These are phyloP conservation scores for Raillietiella orientalis DNA, from an alignment of 2,888 invertebrate species.

Conservation along the genomic window DNA sequence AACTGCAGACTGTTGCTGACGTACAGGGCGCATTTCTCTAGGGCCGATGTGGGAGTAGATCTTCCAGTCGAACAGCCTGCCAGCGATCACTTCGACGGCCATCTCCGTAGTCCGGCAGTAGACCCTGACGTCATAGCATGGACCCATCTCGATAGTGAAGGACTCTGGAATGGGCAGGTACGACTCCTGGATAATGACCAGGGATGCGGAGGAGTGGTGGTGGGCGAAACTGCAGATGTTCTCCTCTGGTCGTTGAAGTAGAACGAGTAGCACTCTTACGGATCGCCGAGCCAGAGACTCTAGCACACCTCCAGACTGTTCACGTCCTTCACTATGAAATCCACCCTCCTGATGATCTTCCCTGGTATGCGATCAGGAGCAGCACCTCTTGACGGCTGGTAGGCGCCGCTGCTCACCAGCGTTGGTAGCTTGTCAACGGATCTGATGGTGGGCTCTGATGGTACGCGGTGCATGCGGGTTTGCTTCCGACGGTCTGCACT, in stretches of 20 bases:
- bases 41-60: slow-evolving; percentile 81
- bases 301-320: slow-evolving; percentile 57
- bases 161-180: slow-evolving; percentile 13
- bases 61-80: slow-evolving; percentile 69
- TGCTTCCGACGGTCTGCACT: slow-evolving; percentile 65
- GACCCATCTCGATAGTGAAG: slow-evolving; percentile 55
- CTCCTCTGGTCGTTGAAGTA: slow-evolving; percentile 13
- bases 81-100: slow-evolving; percentile 68
- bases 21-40: slow-evolving; percentile 62
- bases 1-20: slow-evolving; percentile 62
- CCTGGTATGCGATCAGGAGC: slow-evolving; percentile 17
- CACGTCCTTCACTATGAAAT: slow-evolving; percentile 29
- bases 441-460: slow-evolving; percentile 8
- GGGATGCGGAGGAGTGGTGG: slow-evolving; percentile 13
- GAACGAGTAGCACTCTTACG: slow-evolving; percentile 14
- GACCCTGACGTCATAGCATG: slow-evolving; percentile 77
- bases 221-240: slow-evolving; percentile 14
- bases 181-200: slow-evolving; percentile 13
- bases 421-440: slow-evolving; percentile 11
- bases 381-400: slow-evolving; percentile 12
- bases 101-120: slow-evolving; percentile 64
- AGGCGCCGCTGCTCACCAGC: slow-evolving; percentile 16
- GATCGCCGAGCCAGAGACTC: slow-evolving; percentile 45
- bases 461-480: slow-evolving; percentile 33
- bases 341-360: slow-evolving; percentile 20